A percentile compares a stretch with the other conserved stretches of the same genome.
Conservation (phyloP, 2,888 invertebrate species). For the Sminthurinus aureus region DNA sequence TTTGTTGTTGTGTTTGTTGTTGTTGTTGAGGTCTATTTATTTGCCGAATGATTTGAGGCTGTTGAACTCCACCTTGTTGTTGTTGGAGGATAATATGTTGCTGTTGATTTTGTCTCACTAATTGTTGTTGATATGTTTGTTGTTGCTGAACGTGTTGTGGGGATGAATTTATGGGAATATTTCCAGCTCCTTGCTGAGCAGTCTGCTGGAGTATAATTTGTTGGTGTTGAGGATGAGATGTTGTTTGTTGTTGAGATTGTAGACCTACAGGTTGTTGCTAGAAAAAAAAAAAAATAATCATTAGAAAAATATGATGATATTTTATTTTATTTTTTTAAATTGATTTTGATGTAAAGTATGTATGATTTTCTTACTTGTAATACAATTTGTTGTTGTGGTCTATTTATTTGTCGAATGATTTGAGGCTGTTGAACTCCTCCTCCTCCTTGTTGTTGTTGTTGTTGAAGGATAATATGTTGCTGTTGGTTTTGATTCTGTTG, state of each 20-base stretch:
- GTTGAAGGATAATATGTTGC: conserved; percentile 29
- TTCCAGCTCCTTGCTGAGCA: not conserved
- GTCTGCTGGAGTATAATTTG: conserved; percentile 11
- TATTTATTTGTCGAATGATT: not conserved
- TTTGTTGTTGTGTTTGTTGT: not conserved
- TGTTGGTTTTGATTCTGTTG: conserved; percentile 6
- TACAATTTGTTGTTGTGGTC: not conserved
- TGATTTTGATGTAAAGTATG: too few species aligned
- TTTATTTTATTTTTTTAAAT: too few species aligned
- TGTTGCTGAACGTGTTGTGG: conserved; percentile 3
- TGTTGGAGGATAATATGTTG: too few species aligned
- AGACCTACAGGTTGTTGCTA: not conserved
- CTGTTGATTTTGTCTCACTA: not conserved
- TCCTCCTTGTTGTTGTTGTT: not conserved
- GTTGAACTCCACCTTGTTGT: too few species aligned
- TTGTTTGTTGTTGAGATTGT: conserved; percentile 7
- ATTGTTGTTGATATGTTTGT: conserved; percentile 16
- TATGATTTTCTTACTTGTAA: not conserved
- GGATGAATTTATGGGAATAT: not conserved
- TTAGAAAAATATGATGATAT: not conserved
- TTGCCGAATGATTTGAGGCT: too few species aligned
- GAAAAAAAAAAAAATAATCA: not conserved
- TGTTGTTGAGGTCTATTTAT: not conserved
- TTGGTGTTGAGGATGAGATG: conserved; percentile 23
- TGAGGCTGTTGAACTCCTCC: not conserved